Percentiles rank a stretch among this genome's conserved stretches.
phyloP scores from a whole-genome alignment of 2,797 vertebrate genomes.

The Spondyliosoma cantharus region DNA sequence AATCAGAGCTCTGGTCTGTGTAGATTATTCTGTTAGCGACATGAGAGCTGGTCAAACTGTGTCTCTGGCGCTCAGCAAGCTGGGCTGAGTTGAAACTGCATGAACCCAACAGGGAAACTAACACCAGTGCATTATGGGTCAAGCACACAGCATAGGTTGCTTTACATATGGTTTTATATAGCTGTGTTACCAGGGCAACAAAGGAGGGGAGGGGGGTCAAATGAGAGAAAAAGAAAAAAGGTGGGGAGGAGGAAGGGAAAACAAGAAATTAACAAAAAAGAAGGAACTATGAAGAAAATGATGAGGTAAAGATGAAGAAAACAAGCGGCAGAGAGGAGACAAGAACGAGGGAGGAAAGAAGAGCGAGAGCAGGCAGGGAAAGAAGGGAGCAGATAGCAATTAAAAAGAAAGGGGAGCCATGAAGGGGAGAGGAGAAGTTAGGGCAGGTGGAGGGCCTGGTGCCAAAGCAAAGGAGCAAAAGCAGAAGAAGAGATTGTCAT shows the following conservation, averaged over 20 bases:
- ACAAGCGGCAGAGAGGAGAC: background rate
- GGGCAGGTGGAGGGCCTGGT: conserved; percentile 78
- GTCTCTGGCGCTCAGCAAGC: background rate
- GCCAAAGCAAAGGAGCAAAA: conserved; percentile 28
- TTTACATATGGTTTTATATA: conserved; percentile 52
- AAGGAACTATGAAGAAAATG: background rate
- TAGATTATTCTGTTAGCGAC: conserved; percentile 15
- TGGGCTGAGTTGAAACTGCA: conserved; percentile 73
- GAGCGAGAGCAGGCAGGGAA: background rate
- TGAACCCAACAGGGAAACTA: conserved; percentile 73
- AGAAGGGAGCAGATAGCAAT: conserved; percentile 74
- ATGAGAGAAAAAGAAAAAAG: background rate
- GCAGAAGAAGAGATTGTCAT: conserved; percentile 74
- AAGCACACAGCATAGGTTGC: conserved; percentile 70
- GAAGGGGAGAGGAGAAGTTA: conserved; percentile 80
- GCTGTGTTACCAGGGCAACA: conserved; percentile 55
- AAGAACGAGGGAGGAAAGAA: background rate
- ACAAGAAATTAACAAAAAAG: background rate
- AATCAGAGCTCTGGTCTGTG: background rate
- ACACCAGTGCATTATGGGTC: conserved; percentile 76
- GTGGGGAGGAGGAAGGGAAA: background rate
- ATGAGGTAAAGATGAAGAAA: background rate
- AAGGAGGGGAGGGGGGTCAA: conserved; percentile 14
- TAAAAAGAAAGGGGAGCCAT: conserved; percentile 10
- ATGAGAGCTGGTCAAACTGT: conserved; percentile 18